phyloP scores from a whole-genome alignment of 2,888 invertebrate genomes.

The Epinotia brunnichana region DNA sequence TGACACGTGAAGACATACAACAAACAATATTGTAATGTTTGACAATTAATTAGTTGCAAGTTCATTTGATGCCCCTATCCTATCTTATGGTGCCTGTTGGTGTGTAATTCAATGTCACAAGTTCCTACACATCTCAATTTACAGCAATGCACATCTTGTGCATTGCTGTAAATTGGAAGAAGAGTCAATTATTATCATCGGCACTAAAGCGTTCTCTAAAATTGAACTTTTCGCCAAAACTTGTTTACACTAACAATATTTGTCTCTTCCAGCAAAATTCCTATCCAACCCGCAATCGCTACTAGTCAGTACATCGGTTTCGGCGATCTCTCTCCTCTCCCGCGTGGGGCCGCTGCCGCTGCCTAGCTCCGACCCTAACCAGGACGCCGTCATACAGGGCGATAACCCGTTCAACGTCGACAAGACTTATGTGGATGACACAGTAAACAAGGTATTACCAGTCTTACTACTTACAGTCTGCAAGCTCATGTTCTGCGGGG shows the following conservation, averaged over 20 bases:
- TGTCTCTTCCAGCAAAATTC: conserved; percentile 83
- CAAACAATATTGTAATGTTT: no score
- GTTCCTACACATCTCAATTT: no score
- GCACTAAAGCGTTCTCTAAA: no score
- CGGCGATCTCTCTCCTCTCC: conserved; percentile 88
- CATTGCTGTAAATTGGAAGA: neutral
- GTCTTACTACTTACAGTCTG: no score
- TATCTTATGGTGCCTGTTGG: neutral
- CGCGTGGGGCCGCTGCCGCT: conserved; percentile 88
- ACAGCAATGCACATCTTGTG: no score
- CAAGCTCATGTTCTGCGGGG: no score
- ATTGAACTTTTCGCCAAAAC: neutral
- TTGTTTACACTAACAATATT: neutral
- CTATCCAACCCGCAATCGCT: conserved; percentile 85
- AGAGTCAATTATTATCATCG: neutral
- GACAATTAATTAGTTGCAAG: no score
- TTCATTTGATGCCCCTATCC: no score
- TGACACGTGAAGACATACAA: no score
- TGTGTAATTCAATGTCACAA: neutral
- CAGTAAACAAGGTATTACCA: conserved; percentile 81
- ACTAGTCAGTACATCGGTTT: conserved; percentile 87
- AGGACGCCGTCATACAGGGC: conserved; percentile 64
- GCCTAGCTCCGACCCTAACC: conserved; percentile 70
- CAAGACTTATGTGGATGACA: conserved; percentile 55
- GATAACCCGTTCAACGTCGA: conserved; percentile 71